Conservation (phyloP, 2,113 vertebrate genomes). For the Ciconia stormi region DNA sequence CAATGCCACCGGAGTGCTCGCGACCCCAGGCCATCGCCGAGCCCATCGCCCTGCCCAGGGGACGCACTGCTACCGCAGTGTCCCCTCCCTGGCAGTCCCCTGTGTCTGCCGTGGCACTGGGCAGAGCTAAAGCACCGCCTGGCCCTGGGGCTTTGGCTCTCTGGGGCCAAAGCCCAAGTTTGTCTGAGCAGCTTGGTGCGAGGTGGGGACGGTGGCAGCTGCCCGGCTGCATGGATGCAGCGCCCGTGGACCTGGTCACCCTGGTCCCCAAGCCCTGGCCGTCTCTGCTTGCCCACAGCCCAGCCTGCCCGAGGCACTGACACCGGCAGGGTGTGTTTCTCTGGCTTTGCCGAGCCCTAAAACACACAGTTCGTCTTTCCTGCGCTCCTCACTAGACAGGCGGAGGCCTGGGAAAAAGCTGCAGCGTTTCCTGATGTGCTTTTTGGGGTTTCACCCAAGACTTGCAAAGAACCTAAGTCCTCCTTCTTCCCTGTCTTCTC, state of each 20-base stretch:
- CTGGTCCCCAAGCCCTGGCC: not conserved
- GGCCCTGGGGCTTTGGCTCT: not conserved
- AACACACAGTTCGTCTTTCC: not conserved
- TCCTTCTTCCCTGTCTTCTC: not conserved
- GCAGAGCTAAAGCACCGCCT: not conserved
- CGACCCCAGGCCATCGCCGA: not conserved
- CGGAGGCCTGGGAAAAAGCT: not conserved
- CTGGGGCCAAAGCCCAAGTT: not conserved
- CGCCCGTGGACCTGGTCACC: not conserved
- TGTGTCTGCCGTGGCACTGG: not conserved
- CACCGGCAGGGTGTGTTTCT: fast-evolving
- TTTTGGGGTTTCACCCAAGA: not conserved
- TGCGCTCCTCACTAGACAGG: not conserved
- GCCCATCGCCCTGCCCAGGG: not conserved
- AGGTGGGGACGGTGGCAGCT: not conserved
- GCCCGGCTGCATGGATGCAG: not conserved
- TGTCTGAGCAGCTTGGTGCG: not conserved
- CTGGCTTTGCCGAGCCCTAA: not conserved
- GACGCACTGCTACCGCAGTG: not conserved
- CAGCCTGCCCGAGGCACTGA: not conserved
- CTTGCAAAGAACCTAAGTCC: not conserved
- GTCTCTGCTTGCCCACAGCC: not conserved
- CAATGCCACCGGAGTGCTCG: not conserved
- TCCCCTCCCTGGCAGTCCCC: not conserved
- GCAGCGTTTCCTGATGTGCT: not conserved